Evolutionary conservation across 1,140 invertebrate genomes (phyloP).

Genomic region (Aethina tumida): DNA sequence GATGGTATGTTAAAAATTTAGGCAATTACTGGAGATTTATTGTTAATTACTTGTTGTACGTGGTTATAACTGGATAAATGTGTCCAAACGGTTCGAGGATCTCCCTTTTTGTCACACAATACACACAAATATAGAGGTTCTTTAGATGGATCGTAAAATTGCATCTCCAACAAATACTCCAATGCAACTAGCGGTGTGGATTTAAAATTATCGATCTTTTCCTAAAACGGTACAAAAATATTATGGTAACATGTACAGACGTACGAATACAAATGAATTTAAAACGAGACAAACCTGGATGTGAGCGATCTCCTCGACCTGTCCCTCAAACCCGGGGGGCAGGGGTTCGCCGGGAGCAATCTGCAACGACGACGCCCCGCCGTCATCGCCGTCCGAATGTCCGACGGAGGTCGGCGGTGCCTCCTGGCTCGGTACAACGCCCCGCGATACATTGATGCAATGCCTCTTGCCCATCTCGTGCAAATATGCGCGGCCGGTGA

Average conservation of each 20-base stretch:
- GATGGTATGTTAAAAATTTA: neutral
- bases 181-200: conserved; percentile 41
- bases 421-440: neutral
- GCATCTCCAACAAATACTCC: conserved; percentile 62
- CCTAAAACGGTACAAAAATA: conserved; percentile 17
- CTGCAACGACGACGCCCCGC: conserved; percentile 22
- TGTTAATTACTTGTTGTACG: conserved; percentile 25
- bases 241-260: too few species aligned
- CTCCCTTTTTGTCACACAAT: conserved; percentile 64
- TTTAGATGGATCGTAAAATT: conserved; percentile 46
- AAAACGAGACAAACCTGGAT: conserved; percentile 39
- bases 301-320: conserved; percentile 40
- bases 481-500: conserved; percentile 32
- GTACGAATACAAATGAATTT: neutral
- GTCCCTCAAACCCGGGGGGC: conserved; percentile 60
- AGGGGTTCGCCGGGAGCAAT: conserved; percentile 55
- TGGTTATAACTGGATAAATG: conserved; percentile 66
- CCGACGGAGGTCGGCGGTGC: conserved; percentile 3
- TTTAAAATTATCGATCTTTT: conserved; percentile 31
- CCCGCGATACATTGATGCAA: conserved; percentile 11
- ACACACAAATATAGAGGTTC: conserved; percentile 64
- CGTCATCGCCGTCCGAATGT: conserved; percentile 7
- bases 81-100: conserved; percentile 61
- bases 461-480: conserved; percentile 32
- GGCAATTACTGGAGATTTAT: neutral